Evolutionary conservation across 2,797 vertebrate genomes (phyloP).

Genomic region (Pangasius sanitwongsei): DNA sequence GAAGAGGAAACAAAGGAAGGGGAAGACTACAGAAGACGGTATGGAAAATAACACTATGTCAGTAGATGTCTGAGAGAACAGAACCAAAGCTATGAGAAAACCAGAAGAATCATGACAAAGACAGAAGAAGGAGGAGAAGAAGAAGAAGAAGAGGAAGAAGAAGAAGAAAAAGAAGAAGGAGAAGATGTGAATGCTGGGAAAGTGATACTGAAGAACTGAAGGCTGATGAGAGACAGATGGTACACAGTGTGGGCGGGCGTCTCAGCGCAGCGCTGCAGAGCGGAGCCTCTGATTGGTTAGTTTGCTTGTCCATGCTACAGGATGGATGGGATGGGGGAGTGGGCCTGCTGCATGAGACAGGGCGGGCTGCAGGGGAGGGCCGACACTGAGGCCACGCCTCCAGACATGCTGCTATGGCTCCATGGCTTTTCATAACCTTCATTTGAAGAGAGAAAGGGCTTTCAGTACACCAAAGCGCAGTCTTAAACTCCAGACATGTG

Average conservation of each 20-base stretch:
- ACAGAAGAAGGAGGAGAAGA: slow-evolving; percentile 39
- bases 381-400: slow-evolving; percentile 86
- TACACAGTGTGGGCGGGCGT: slow-evolving; percentile 76
- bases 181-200: slow-evolving; percentile 11
- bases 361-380: slow-evolving; percentile 87
- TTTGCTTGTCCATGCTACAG: slow-evolving; percentile 89
- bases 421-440: slow-evolving; percentile 91
- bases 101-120: slow-evolving; percentile 61
- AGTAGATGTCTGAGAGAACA: slow-evolving; percentile 41
- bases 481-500: slow-evolving; percentile 76
- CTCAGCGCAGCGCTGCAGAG: slow-evolving; percentile 77
- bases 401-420: slow-evolving; percentile 91
- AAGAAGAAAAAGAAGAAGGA: slow-evolving; percentile 42
- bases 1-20: slow-evolving; percentile 4
- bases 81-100: slow-evolving; percentile 20
- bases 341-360: slow-evolving; percentile 88
- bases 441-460: slow-evolving; percentile 89
- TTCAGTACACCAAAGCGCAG: slow-evolving; percentile 85
- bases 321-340: slow-evolving; percentile 90
- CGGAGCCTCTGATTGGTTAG: slow-evolving; percentile 79
- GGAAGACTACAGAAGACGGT: not conserved
- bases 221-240: slow-evolving; percentile 58
- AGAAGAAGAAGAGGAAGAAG: slow-evolving; percentile 1
- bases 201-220: slow-evolving; percentile 35
- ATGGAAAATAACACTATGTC: slow-evolving; percentile 22